Evolutionary conservation across 2,113 vertebrate species (phyloP).

Genomic region (Fregetta grallaria): DNA sequence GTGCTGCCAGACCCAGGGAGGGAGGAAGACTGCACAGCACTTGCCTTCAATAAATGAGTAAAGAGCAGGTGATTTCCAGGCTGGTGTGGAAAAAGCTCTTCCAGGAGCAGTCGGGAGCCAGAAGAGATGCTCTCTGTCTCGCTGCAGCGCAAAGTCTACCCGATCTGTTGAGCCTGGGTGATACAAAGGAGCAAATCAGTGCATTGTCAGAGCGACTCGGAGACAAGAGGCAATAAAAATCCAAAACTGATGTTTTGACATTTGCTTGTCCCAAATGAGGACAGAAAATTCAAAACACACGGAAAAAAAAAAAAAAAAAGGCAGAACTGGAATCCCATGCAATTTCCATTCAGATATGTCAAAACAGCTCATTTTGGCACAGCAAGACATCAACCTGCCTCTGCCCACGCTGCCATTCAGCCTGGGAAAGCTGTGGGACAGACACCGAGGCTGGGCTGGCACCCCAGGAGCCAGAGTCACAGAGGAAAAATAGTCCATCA

Average conservation of each 20-base stretch:
- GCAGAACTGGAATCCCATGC: background rate
- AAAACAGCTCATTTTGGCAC: background rate
- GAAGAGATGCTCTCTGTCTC: background rate
- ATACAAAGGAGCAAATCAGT: background rate
- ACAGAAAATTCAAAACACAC: background rate
- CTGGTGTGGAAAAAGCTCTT: background rate
- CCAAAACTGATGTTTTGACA: background rate
- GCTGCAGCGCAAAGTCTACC: background rate
- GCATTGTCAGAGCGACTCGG: accelerated
- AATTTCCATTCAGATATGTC: background rate
- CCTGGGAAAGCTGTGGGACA: background rate
- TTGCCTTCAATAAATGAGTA: background rate
- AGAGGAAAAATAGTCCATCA: background rate
- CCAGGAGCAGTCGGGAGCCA: accelerated
- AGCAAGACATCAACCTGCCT: background rate
- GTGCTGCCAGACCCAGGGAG: background rate
- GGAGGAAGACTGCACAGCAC: background rate
- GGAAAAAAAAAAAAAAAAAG: too few relatives aligned
- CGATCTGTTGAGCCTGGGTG: accelerated
- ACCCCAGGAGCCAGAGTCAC: background rate
- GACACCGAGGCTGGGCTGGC: background rate
- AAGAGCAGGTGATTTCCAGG: background rate
- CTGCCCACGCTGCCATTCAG: background rate
- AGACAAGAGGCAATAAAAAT: background rate
- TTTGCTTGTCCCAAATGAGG: background rate